These are phyloP conservation scores for Stenchaetothrips biformis DNA, from an alignment of 2,888 invertebrate species.

Conservation along the genomic window DNA sequence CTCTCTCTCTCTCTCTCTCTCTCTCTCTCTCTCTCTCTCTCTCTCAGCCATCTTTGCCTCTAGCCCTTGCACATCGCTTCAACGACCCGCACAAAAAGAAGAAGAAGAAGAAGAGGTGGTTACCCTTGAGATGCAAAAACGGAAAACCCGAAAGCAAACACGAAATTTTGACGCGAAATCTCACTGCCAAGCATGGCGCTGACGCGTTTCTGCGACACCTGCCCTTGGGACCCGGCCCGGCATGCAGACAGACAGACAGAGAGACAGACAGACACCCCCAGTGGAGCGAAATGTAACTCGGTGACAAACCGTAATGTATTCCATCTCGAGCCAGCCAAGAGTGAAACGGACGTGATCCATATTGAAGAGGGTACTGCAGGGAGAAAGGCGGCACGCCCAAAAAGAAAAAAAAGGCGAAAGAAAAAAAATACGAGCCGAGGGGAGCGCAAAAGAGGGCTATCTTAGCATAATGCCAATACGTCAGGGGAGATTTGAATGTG, in stretches of 20 bases:
- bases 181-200: background rate
- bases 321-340: slow-evolving; percentile 11
- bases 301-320: slow-evolving; percentile 19
- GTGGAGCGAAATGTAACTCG: background rate
- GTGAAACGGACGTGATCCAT: slow-evolving; percentile 23
- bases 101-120: too few species aligned
- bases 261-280: background rate
- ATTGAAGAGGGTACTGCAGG: background rate
- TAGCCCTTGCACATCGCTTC: too few species aligned
- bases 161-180: too few species aligned
- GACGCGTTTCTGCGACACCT: too few species aligned
- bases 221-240: background rate
- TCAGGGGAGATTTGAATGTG: slow-evolving; percentile 18
- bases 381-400: background rate
- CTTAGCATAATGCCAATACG: slow-evolving; percentile 24
- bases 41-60: too few species aligned
- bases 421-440: background rate
- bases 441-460: background rate
- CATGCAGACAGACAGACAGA: background rate
- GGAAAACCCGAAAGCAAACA: too few species aligned
- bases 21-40: too few species aligned
- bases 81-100: too few species aligned
- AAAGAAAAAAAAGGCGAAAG: background rate
- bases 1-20: too few species aligned
- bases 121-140: too few species aligned